A percentile compares a stretch with the other conserved stretches of the same genome.
These are phyloP conservation scores for Dendrolimus kikuchii DNA, from an alignment of 1,140 invertebrate species.

Conservation along the genomic window DNA sequence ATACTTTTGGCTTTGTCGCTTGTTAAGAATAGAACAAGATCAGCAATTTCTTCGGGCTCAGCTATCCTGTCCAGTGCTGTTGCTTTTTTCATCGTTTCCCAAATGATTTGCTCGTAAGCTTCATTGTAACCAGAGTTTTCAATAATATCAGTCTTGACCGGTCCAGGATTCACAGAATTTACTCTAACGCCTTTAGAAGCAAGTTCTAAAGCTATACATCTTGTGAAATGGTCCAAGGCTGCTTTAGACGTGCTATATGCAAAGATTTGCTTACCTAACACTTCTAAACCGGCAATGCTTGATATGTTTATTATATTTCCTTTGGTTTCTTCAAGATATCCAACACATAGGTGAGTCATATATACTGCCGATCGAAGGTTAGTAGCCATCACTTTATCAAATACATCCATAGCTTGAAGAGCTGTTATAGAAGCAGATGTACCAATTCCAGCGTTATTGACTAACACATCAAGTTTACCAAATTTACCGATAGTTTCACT, in stretches of 20 bases:
- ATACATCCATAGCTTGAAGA: conserved; percentile 78
- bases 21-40: too few relatives aligned
- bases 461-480: too few relatives aligned
- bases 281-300: conserved; percentile 68
- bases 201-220: conserved; percentile 82
- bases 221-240: conserved; percentile 36
- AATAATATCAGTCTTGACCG: conserved; percentile 83
- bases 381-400: conserved; percentile 78
- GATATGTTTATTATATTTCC: conserved; percentile 86
- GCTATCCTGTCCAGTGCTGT: too few relatives aligned
- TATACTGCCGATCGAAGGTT: conserved; percentile 82
- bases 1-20: too few relatives aligned
- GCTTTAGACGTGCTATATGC: conserved; percentile 32
- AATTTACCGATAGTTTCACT: too few relatives aligned
- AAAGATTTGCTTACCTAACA: conserved; percentile 46
- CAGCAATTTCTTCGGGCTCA: too few relatives aligned
- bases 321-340: conserved; percentile 78
- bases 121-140: conserved; percentile 74
- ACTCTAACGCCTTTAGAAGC: conserved; percentile 83
- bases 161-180: conserved; percentile 87
- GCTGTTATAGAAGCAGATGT: too few relatives aligned
- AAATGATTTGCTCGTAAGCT: background rate
- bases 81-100: too few relatives aligned
- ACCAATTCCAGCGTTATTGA: too few relatives aligned
- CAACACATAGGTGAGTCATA: conserved; percentile 80